Evolutionary conservation across 2,888 invertebrate genomes (phyloP).

Genomic region (Drosophila mettleri): DNA sequence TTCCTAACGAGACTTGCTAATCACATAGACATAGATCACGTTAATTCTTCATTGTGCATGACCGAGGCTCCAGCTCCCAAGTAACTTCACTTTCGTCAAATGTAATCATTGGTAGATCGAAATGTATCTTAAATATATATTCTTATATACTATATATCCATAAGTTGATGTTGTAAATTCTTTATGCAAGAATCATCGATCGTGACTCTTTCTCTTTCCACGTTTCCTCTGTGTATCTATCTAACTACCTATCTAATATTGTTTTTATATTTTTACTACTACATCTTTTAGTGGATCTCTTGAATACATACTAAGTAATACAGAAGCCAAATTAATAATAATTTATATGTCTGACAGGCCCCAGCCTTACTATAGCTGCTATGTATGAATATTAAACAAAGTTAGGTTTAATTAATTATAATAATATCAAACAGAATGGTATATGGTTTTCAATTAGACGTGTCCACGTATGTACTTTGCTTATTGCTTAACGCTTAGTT

Average conservation of each 20-base stretch:
- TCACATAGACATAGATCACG: constrained; percentile 15
- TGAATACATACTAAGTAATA: constrained; percentile 5
- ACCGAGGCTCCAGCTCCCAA: constrained; percentile 4
- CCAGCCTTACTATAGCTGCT: constrained; percentile 7
- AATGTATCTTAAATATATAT: not conserved
- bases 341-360: constrained; percentile 1
- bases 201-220: constrained; percentile 12
- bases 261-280: constrained; percentile 4
- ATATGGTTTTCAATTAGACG: constrained; percentile 7
- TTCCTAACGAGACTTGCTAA: constrained; percentile 10
- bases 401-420: constrained; percentile 2
- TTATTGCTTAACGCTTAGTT: constrained; percentile 11
- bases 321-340: constrained; percentile 1
- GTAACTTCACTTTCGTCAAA: constrained; percentile 18
- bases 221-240: constrained; percentile 7
- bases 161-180: constrained; percentile 45
- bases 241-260: constrained; percentile 10
- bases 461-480: constrained; percentile 7
- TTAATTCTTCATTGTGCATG: constrained; percentile 39
- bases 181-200: constrained; percentile 27
- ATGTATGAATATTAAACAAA: constrained; percentile 9
- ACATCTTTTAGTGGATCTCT: not conserved
- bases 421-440: not conserved
- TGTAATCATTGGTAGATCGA: constrained; percentile 25
- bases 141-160: constrained; percentile 10